Conservation (phyloP, 2,888 invertebrate genomes). For the Hoplodrina blanda region DNA sequence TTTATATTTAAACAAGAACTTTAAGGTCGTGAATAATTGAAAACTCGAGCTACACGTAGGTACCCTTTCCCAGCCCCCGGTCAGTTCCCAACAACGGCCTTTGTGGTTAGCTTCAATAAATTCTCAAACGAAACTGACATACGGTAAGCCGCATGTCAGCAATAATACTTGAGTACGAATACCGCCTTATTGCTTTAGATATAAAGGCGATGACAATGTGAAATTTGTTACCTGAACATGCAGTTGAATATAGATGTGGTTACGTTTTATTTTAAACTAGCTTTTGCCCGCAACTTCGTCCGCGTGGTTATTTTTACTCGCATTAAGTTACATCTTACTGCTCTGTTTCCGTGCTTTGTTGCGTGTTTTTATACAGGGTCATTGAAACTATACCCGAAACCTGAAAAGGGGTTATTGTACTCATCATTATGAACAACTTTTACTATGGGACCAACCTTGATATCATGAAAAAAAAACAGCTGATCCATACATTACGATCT, state of each 20-base stretch:
- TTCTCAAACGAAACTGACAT: slow-evolving; percentile 28
- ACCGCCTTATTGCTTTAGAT: neutral
- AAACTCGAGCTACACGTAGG: slow-evolving; percentile 19
- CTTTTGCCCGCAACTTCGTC: too few species aligned
- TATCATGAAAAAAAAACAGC: too few species aligned
- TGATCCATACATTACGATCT: too few species aligned
- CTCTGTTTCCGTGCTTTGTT: too few species aligned
- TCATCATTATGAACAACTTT: too few species aligned
- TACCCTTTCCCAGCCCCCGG: slow-evolving; percentile 29
- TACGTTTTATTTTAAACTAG: neutral
- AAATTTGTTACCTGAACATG: neutral
- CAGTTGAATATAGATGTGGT: neutral
- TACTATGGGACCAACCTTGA: too few species aligned
- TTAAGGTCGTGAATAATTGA: slow-evolving; percentile 46
- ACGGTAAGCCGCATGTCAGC: neutral
- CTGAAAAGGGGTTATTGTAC: too few species aligned
- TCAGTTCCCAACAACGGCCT: slow-evolving; percentile 14
- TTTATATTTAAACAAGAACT: slow-evolving; percentile 23
- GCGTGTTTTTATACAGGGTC: too few species aligned
- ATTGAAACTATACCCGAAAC: too few species aligned
- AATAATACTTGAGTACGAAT: neutral
- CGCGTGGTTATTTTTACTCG: too few species aligned
- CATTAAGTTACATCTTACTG: too few species aligned
- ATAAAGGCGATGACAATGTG: neutral
- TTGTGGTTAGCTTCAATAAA: slow-evolving; percentile 39